Evolutionary conservation across 2,888 invertebrate genomes (phyloP).

Genomic region (Pammene fasciana): DNA sequence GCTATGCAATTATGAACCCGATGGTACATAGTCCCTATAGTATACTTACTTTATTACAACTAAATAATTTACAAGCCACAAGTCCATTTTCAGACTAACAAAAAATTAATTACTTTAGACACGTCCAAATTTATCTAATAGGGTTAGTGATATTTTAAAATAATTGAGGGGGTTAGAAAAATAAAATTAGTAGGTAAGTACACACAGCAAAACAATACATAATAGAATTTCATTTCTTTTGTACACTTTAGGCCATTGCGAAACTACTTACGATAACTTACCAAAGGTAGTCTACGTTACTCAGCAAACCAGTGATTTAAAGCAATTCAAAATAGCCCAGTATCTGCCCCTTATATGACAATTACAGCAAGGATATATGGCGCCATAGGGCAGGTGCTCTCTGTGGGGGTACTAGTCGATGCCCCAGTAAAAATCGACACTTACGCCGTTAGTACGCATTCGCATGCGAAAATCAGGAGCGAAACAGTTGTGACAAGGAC

Average conservation of each 20-base stretch:
- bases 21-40: constrained; percentile 17
- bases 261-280: constrained; percentile 61
- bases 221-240: constrained; percentile 44
- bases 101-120: constrained; percentile 9
- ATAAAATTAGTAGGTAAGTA: constrained; percentile 43
- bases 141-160: constrained; percentile 21
- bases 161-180: constrained; percentile 43
- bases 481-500: no score
- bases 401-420: not conserved
- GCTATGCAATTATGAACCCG: no score
- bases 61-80: constrained; percentile 28
- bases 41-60: constrained; percentile 24
- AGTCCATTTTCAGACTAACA: constrained; percentile 4
- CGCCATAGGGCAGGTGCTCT: not conserved
- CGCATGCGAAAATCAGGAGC: no score
- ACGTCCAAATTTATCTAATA: not conserved
- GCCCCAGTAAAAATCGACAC: no score
- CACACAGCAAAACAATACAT: constrained; percentile 38
- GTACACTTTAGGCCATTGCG: constrained; percentile 62
- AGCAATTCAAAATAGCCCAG: constrained; percentile 44
- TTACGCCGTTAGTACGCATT: no score
- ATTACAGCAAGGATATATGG: constrained; percentile 19
- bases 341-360: constrained; percentile 39
- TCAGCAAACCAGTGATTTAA: constrained; percentile 48
- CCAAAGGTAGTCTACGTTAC: constrained; percentile 41